Conservation (phyloP, 2,888 invertebrate genomes). For the Byasa hedistus region DNA sequence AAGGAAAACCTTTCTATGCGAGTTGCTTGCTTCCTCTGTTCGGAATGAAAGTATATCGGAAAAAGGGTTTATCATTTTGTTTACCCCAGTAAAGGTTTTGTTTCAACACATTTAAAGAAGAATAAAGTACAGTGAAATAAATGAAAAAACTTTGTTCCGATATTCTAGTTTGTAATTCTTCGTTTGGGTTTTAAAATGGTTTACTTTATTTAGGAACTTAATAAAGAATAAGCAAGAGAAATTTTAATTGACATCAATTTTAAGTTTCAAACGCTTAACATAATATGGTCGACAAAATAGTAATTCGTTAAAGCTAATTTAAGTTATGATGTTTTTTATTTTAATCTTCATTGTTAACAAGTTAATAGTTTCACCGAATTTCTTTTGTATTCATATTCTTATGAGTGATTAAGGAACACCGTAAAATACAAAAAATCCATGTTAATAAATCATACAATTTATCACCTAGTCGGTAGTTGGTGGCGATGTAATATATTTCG, state of each 20-base stretch:
- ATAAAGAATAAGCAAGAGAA: too few relatives aligned
- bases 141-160: too few relatives aligned
- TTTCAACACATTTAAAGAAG: neutral
- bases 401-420: constrained; percentile 5
- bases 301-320: too few relatives aligned
- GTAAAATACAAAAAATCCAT: constrained; percentile 5
- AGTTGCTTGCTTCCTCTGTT: constrained; percentile 7
- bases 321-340: neutral
- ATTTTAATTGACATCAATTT: too few relatives aligned
- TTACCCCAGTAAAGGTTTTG: constrained; percentile 1
- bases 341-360: neutral
- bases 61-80: constrained; percentile 8
- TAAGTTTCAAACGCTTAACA: too few relatives aligned
- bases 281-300: too few relatives aligned
- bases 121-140: neutral
- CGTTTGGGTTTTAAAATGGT: neutral
- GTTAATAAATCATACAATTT: constrained; percentile 23
- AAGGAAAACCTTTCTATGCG: constrained; percentile 60
- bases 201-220: too few relatives aligned
- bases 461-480: constrained; percentile 16
- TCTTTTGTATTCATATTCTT: neutral
- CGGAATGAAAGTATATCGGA: constrained; percentile 10
- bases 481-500: constrained; percentile 21
- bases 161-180: too few relatives aligned
- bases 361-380: neutral